These are phyloP conservation scores for Harpagifer antarcticus DNA, from an alignment of 2,797 vertebrate genomes.

Conservation along the genomic window DNA sequence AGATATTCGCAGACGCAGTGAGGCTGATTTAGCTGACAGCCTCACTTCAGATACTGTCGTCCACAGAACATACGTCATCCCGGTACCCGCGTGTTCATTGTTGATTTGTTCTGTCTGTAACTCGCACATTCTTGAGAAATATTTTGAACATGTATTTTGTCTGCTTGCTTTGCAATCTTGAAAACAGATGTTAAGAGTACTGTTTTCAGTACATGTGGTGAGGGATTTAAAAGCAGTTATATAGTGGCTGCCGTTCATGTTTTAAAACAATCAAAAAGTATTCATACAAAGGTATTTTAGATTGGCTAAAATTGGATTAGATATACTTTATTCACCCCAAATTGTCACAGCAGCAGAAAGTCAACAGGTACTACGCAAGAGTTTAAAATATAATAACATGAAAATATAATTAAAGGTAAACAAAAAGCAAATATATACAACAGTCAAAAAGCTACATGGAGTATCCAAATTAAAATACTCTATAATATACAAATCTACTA, in stretches of 20 bases:
- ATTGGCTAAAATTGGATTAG: no score
- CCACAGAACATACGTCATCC: background rate
- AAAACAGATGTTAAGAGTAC: background rate
- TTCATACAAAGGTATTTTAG: background rate
- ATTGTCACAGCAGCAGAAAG: no score
- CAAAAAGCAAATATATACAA: no score
- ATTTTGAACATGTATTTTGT: background rate
- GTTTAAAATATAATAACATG: no score
- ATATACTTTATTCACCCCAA: no score
- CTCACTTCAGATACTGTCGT: background rate
- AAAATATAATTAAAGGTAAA: no score
- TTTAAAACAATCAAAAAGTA: background rate
- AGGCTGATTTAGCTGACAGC: conserved; percentile 16
- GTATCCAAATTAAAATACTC: no score
- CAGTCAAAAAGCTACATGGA: no score
- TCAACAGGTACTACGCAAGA: no score
- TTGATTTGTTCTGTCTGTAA: background rate
- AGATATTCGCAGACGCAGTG: conserved; percentile 17
- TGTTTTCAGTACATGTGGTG: background rate
- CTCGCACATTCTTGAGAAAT: background rate
- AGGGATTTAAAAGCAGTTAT: background rate
- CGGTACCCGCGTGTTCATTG: background rate
- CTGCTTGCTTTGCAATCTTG: background rate
- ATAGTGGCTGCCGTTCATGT: background rate
- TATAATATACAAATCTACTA: no score